Evolutionary conservation across 2,888 invertebrate species (phyloP), one percentile per base, ranked within the genome.

Genomic region (Lithophane socia): DNA sequence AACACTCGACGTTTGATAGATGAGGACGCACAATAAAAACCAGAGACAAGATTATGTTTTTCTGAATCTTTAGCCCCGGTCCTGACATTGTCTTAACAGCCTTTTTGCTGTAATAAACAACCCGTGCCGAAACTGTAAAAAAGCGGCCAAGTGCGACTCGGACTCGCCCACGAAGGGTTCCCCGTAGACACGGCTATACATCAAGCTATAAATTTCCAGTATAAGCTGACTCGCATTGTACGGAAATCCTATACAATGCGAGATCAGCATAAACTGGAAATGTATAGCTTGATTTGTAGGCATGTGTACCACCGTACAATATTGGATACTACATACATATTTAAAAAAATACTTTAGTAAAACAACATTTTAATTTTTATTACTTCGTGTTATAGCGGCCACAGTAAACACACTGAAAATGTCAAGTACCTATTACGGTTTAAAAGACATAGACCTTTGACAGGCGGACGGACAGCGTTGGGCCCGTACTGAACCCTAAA

Each of bases 21-120:
- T 91, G 92, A 84, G 79, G 78, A 79, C 77, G 69, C 49, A 76
- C 71, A 75, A 77, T 85, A 87, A 91, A 90, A 91, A 89, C 77
- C 72, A 87, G 79, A 87, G 85, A 79, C 86, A 78, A 81, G 77
- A 87, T 87, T 86, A 87, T 86, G 84, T 88, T 88, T 88, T 87
- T 83, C 86, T 89, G 89, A 87, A 90, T 89, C 86, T 89, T 86
- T 83, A 72, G 72, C 60, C 54, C 29, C 18, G 82, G 81, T 87
- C 84, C 86, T 86, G 82, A 83, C 88, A 84, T 86, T 83, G 73
- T 80, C 87, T 87, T 87, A 88, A 87, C 86, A 77, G 67, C 84
- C 85, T 92, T 92, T 93, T 93, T 93, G 88, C 88, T 77, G 83
- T 90, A 85, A 91, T 91, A 91, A 93, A 92, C 86, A 86, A 88